These are phyloP conservation scores for Chrysopa pallens DNA, from an alignment of 1,140 invertebrate genomes.

Conservation along the genomic window DNA sequence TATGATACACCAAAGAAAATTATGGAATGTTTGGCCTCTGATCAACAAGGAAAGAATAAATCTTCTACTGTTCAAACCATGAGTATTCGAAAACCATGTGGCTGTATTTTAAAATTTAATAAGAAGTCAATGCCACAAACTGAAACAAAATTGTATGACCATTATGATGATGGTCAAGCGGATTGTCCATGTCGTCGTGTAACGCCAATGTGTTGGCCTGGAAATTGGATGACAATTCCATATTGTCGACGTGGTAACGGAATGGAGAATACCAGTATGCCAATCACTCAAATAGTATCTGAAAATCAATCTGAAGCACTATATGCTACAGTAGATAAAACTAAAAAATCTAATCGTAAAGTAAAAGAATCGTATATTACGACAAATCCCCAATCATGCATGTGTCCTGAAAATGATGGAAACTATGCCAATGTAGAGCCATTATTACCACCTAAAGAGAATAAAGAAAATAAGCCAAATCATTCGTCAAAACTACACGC, in stretches of 20 bases:
- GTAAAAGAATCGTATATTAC: not conserved
- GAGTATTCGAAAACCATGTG: constrained; percentile 38
- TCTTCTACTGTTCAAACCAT: constrained; percentile 23
- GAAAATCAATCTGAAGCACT: constrained; percentile 25
- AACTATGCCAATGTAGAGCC: constrained; percentile 45
- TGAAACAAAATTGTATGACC: constrained; percentile 4
- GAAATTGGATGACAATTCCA: constrained; percentile 38
- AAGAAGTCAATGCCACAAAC: constrained; percentile 20
- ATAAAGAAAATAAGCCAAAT: constrained; percentile 7
- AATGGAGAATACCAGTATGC: constrained; percentile 29
- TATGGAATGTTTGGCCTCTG: constrained; percentile 40
- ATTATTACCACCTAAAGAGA: constrained; percentile 15
- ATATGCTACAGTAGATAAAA: constrained; percentile 52
- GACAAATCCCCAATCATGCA: constrained; percentile 1
- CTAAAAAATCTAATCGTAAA: constrained; percentile 40
- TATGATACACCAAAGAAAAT: constrained; percentile 62
- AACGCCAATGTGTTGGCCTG: constrained; percentile 37
- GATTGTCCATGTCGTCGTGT: constrained; percentile 46
- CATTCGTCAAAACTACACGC: constrained; percentile 4
- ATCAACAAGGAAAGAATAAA: constrained; percentile 18
- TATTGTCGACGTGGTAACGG: constrained; percentile 37
- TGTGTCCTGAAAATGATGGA: constrained; percentile 14
- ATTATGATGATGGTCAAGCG: constrained; percentile 20
- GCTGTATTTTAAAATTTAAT: constrained; percentile 34
- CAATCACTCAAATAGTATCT: constrained; percentile 2